These are phyloP conservation scores for Drosophila sucinea DNA, from an alignment of 1,140 invertebrate species.

Conservation along the genomic window DNA sequence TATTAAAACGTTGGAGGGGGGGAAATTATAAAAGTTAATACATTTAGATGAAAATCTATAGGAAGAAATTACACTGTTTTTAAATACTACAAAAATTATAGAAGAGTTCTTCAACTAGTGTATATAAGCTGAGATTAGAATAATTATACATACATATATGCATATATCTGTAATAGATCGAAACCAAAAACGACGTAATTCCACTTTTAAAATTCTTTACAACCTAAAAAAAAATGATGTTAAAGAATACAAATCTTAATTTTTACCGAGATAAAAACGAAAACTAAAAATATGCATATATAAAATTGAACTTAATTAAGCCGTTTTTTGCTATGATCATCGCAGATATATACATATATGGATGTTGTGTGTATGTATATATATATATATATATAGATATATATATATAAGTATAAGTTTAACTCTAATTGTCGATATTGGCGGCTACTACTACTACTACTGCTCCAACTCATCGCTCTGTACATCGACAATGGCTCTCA, in stretches of 20 bases:
- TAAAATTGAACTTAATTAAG: neutral
- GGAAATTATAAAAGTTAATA: neutral
- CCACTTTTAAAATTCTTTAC: neutral
- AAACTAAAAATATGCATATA: neutral
- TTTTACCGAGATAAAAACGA: neutral
- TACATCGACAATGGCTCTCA: conserved; percentile 75
- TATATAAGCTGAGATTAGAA: conserved; percentile 2
- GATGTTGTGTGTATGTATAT: neutral
- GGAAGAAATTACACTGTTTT: neutral
- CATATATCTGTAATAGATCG: neutral
- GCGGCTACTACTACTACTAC: conserved; percentile 25
- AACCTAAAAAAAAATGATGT: neutral
- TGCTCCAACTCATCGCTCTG: conserved; percentile 76
- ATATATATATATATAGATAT: neutral
- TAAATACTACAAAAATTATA: neutral
- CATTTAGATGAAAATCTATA: neutral
- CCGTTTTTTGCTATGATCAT: neutral
- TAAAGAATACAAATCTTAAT: too few species aligned
- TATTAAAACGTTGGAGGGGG: neutral
- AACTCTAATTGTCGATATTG: conserved; percentile 8
- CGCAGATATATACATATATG: conserved; percentile 1
- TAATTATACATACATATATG: neutral
- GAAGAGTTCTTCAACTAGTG: neutral
- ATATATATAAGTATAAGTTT: neutral
- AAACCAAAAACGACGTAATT: neutral